Percentiles rank a stretch among this genome's conserved stretches.
Evolutionary conservation across 2,797 vertebrate genomes (phyloP).

Genomic region (Limnodromus scolopaceus): DNA sequence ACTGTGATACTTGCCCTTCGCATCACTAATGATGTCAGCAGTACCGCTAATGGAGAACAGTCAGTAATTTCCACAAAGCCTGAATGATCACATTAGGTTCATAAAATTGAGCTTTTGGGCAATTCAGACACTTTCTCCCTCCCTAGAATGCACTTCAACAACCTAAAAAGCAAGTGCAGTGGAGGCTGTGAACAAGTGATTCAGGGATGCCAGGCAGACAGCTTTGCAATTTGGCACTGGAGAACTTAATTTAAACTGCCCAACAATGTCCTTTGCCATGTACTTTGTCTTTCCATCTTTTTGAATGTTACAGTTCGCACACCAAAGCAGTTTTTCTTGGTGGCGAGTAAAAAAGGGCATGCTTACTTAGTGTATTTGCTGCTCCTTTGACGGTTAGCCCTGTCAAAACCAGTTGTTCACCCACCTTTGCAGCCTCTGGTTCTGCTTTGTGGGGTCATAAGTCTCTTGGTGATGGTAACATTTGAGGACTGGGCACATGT

Average conservation of each 20-base stretch:
- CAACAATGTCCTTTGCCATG: neutral
- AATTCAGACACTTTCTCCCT: neutral
- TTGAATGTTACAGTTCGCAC: neutral
- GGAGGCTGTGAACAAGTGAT: neutral
- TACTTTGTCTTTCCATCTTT: neutral
- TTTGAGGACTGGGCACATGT: neutral
- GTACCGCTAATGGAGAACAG: neutral
- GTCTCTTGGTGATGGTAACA: too few relatives aligned
- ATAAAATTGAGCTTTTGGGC: neutral
- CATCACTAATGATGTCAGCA: neutral
- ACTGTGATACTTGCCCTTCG: neutral
- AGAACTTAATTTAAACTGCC: neutral
- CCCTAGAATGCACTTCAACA: neutral
- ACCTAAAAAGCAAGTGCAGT: neutral
- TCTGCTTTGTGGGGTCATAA: neutral
- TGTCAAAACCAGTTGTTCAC: neutral
- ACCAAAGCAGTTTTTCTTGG: neutral
- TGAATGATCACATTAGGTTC: neutral
- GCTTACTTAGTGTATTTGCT: neutral
- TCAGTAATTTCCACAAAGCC: neutral
- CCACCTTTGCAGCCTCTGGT: neutral
- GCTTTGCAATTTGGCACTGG: neutral
- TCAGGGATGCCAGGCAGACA: neutral
- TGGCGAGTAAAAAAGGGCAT: neutral
- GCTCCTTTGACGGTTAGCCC: neutral